Conservation (phyloP, 2,888 invertebrate species). For the Malacosoma neustria region DNA sequence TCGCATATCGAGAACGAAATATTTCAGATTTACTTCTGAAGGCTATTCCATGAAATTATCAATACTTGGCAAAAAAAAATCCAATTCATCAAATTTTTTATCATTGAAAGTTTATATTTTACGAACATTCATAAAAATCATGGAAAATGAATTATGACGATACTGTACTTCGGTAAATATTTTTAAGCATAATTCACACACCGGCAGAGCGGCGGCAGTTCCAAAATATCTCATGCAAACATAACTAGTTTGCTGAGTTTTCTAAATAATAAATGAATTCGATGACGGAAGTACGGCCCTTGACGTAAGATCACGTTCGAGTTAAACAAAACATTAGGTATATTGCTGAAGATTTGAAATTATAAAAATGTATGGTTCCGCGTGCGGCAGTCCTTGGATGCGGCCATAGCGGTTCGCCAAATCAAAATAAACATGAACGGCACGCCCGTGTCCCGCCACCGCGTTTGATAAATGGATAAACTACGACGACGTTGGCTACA, state of each 20-base stretch:
- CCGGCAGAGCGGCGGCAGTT: constrained; percentile 35
- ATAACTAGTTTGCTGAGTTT: constrained; percentile 40
- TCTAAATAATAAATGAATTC: constrained; percentile 50
- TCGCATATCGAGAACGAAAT: too few species aligned
- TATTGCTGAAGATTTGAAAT: constrained; percentile 36
- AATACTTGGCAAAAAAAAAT: too few species aligned
- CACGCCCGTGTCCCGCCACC: constrained; percentile 2
- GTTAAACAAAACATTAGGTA: constrained; percentile 35
- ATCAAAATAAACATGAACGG: constrained; percentile 43
- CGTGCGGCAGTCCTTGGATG: constrained; percentile 26
- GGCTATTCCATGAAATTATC: too few species aligned
- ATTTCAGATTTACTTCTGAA: too few species aligned
- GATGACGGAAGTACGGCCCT: constrained; percentile 49
- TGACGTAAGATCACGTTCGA: constrained; percentile 31
- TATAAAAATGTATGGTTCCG: constrained; percentile 38
- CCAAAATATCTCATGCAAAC: constrained; percentile 52
- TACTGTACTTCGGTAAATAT: constrained; percentile 35
- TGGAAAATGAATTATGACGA: constrained; percentile 45
- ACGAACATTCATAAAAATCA: constrained; percentile 32
- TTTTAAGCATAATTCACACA: constrained; percentile 43
- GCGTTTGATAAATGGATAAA: constrained; percentile 17
- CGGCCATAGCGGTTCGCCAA: constrained; percentile 18
- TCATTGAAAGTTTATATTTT: too few species aligned
- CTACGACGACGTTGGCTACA: neutral
- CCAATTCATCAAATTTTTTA: too few species aligned